Percentiles rank a stretch among this genome's conserved stretches.
phyloP scores from a whole-genome alignment of 1,140 invertebrate species.

The Diorhabda carinulata region DNA sequence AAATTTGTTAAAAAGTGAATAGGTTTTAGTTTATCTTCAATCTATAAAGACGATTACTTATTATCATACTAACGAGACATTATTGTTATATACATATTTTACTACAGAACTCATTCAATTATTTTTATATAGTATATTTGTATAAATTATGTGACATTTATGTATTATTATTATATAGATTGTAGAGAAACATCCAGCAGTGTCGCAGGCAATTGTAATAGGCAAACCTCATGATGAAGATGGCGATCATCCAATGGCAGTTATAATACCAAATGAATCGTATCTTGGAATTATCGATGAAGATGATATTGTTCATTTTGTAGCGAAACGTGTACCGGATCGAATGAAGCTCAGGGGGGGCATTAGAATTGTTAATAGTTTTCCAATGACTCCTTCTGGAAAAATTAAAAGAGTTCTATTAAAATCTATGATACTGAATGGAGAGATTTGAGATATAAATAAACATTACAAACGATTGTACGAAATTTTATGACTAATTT shows the following conservation, averaged over 20 bases:
- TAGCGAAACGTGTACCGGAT: slow-evolving; percentile 44
- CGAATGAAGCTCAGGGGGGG: slow-evolving; percentile 54
- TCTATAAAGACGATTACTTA: no score
- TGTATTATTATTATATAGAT: background rate
- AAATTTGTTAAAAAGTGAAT: no score
- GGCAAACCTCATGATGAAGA: slow-evolving; percentile 39
- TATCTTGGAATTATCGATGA: slow-evolving; percentile 44
- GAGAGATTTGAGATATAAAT: slow-evolving; percentile 3
- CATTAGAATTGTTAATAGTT: slow-evolving; percentile 55
- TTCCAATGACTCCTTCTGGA: slow-evolving; percentile 60
- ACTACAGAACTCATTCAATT: no score
- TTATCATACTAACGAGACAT: no score
- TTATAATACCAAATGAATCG: slow-evolving; percentile 51
- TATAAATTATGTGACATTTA: background rate
- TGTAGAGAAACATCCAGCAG: background rate
- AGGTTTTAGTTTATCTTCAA: no score
- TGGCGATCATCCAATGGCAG: slow-evolving; percentile 64
- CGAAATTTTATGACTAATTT: no score
- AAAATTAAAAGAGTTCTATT: slow-evolving; percentile 56
- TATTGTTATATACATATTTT: no score
- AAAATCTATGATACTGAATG: slow-evolving; percentile 24
- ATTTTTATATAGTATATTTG: background rate
- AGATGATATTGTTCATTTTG: slow-evolving; percentile 49
- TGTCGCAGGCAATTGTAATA: background rate
- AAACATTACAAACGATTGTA: slow-evolving; percentile 2